A percentile compares a stretch with the other conserved stretches of the same genome.
Conservation (phyloP, 92 coral and sea anemone genomes). For the Meandrina meandrites region DNA sequence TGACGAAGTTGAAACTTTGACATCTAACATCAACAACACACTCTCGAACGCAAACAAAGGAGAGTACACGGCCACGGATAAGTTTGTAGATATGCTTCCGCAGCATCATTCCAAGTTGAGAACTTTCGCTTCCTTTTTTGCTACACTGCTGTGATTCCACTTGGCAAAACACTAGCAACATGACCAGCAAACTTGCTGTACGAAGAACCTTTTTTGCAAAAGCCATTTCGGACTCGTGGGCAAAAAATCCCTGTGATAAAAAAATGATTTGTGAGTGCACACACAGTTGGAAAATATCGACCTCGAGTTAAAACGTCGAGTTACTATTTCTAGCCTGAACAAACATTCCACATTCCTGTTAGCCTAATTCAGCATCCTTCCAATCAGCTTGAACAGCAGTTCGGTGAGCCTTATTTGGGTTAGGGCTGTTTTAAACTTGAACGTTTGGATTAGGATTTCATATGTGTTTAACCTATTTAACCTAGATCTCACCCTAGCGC, state of each 20-base stretch:
- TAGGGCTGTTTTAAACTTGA: too few species aligned
- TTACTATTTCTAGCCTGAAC: too few species aligned
- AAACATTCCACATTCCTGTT: too few species aligned
- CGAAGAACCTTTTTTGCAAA: background rate
- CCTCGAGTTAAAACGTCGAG: too few species aligned
- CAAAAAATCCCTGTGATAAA: background rate
- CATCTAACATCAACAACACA: background rate
- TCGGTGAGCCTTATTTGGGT: too few species aligned
- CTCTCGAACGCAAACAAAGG: background rate
- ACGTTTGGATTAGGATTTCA: too few species aligned
- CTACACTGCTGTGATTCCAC: background rate
- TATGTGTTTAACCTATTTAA: too few species aligned
- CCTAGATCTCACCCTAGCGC: too few species aligned
- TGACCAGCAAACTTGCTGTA: background rate
- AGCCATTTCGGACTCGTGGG: background rate
- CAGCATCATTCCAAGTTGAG: slow-evolving; percentile 21
- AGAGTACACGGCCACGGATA: background rate
- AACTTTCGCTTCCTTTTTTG: background rate
- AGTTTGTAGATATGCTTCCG: background rate
- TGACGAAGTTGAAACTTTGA: slow-evolving; percentile 35
- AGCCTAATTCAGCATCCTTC: too few species aligned
- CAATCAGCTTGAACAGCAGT: too few species aligned
- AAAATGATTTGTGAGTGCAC: background rate
- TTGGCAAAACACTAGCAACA: background rate
- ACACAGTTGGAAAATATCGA: too few species aligned